Evolutionary conservation across 2,888 invertebrate genomes (phyloP), one percentile per base, ranked within the genome.

Genomic region (Thysanoteuthis rhombus): DNA sequence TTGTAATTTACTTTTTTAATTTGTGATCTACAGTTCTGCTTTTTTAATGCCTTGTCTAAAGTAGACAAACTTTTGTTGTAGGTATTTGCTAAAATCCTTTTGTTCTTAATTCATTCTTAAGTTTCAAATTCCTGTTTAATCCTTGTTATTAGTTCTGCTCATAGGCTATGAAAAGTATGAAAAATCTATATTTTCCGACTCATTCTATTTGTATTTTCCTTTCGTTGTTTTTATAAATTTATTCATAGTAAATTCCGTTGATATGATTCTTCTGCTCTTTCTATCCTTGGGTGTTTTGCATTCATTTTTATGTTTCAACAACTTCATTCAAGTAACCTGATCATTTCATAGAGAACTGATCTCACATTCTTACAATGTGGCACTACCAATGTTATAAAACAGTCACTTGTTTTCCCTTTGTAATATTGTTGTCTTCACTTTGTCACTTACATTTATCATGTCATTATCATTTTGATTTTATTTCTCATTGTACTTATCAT

Each of bases 81-180:
- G 75, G 75, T 75, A 75, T 75, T 75, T 75, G 75, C 75, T 75
- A 75, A 75, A 75, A n/a, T 75, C 75, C 75, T 75, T 75, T 75
- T 75, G 75, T 75, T 75, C 75, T 75, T 75, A 75, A 75, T 75
- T 75, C 75, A 75, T 75, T 75, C 75, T 75, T 75, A n/a, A 75
- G 75, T 75, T 75, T 75, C 75, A 75, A 75, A 75, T 75, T n/a
- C 75, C 75, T 75, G 75, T 75, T 75, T 75, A 75, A 75, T 75
- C 75, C 75, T 75, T 75, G 75, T 75, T 75, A 75, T 75, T 75
- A 75, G 75, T 75, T 75, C n/a, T 75, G 75, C 75, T 75, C 75
- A 75, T 75, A 75, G 75, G 75, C 75, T 75, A 75, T 75, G 75
- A 75, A 75, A 75, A 75, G 75, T 75, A 75, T 75, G 75, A 75